phyloP scores from a whole-genome alignment of 2,888 invertebrate species.

The Eurytoma californica region DNA sequence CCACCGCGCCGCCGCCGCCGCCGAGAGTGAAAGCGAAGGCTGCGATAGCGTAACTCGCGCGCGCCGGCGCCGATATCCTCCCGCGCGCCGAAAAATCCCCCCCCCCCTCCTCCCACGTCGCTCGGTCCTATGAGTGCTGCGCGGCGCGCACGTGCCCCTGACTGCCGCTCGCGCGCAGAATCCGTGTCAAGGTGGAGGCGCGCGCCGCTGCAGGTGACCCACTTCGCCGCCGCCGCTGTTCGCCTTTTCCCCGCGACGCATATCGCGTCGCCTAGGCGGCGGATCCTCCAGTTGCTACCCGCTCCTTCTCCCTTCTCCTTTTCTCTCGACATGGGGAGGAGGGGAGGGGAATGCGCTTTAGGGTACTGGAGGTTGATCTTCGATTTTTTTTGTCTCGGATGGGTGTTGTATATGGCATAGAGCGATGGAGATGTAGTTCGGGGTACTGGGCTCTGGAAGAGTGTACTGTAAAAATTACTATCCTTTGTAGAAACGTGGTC shows the following conservation, averaged over 20 bases:
- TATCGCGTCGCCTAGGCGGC: background rate
- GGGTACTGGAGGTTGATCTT: too few relatives aligned
- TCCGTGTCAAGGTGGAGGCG: slow-evolving; percentile 71
- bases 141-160: slow-evolving; percentile 8
- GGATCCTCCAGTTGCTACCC: too few relatives aligned
- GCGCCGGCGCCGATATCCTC: too few relatives aligned
- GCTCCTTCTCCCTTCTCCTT: background rate
- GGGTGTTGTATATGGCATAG: too few relatives aligned
- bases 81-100: too few relatives aligned
- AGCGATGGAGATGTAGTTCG: too few relatives aligned
- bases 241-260: background rate
- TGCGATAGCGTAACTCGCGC: background rate
- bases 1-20: background rate
- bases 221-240: slow-evolving; percentile 46
- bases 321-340: background rate
- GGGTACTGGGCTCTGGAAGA: too few relatives aligned
- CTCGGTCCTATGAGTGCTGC: slow-evolving; percentile 63
- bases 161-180: slow-evolving; percentile 55
- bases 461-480: too few relatives aligned
- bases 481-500: too few relatives aligned
- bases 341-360: too few relatives aligned
- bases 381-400: too few relatives aligned
- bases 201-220: slow-evolving; percentile 56
- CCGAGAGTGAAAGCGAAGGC: background rate
- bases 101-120: too few relatives aligned